Percentiles rank a stretch among this genome's conserved stretches.
Conservation (phyloP, 2,113 vertebrate genomes). For the Eurystomus gularis region DNA sequence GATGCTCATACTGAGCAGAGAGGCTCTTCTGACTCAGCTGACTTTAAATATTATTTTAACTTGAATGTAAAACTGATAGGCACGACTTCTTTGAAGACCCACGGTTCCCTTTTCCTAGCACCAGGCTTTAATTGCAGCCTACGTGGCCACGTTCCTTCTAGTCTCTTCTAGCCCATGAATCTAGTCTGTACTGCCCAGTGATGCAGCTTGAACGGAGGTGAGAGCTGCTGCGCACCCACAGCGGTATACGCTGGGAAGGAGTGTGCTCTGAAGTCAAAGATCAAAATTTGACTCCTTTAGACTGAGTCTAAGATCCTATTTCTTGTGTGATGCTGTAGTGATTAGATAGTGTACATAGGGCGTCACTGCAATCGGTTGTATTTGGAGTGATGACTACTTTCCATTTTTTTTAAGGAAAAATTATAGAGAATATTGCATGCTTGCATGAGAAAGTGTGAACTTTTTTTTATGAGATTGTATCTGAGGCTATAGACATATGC, state of each 20-base stretch:
- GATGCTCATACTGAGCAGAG: background rate
- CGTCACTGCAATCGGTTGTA: background rate
- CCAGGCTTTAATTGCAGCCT: background rate
- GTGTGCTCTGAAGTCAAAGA: fast-evolving
- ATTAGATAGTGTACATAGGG: background rate
- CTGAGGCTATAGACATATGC: background rate
- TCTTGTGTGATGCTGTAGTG: background rate
- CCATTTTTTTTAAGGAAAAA: background rate
- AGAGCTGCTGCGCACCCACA: background rate
- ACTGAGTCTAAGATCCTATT: background rate
- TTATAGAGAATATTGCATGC: fast-evolving
- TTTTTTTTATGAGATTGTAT: background rate
- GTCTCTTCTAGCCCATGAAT: background rate
- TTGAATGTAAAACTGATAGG: background rate
- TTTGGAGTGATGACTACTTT: background rate
- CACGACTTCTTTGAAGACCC: background rate
- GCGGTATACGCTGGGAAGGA: background rate
- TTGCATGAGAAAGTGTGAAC: background rate
- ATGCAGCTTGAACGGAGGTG: background rate
- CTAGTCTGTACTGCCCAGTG: background rate
- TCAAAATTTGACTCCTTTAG: background rate
- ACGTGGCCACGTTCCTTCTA: background rate
- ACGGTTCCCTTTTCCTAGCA: background rate
- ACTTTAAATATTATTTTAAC: background rate
- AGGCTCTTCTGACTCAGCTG: background rate